A percentile compares a stretch with the other conserved stretches of the same genome.
These are phyloP conservation scores for Syndactyla subalaris DNA, from an alignment of 2,797 vertebrate genomes.

Conservation along the genomic window DNA sequence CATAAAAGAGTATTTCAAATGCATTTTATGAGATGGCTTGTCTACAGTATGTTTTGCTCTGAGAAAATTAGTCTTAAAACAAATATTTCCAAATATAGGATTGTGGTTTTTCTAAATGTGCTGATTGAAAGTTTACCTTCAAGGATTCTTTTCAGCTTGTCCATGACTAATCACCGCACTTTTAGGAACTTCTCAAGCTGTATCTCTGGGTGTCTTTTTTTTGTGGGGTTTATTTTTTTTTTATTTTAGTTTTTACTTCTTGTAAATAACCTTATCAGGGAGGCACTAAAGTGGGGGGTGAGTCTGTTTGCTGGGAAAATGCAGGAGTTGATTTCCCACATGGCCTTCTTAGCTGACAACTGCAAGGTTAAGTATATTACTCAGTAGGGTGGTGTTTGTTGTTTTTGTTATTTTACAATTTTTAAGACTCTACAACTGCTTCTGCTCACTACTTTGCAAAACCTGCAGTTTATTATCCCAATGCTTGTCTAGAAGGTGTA, in stretches of 20 bases:
- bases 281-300: background rate
- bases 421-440: background rate
- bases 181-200: background rate
- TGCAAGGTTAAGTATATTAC: background rate
- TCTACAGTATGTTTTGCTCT: background rate
- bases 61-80: background rate
- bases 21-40: background rate
- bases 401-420: background rate
- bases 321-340: background rate
- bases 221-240: no score
- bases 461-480: background rate
- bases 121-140: background rate
- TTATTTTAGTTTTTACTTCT: background rate
- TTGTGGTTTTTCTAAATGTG: background rate
- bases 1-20: background rate
- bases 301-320: background rate
- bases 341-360: background rate
- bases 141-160: background rate
- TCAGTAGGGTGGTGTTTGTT: background rate
- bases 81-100: background rate
- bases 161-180: background rate
- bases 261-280: background rate
- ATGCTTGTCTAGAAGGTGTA: background rate
- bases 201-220: background rate
- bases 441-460: background rate